Conservation (phyloP, 1,140 invertebrate genomes). For the Linepithema humile region DNA sequence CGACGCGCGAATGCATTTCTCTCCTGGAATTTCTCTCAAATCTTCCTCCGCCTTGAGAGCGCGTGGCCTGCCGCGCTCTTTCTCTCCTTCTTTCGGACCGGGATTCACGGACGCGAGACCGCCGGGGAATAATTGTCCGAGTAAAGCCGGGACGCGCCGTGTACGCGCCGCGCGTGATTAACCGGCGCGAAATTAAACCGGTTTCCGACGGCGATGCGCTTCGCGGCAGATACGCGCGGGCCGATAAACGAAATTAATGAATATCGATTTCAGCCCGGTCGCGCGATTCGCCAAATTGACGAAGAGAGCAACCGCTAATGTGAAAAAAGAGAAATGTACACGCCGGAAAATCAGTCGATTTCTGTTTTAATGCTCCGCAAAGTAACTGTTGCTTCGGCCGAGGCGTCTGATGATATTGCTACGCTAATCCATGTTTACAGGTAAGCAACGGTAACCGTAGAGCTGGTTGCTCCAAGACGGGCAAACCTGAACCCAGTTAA, state of each 20-base stretch:
- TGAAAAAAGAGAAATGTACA: neutral
- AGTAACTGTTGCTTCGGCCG: neutral
- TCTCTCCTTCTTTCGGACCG: slow-evolving; percentile 10
- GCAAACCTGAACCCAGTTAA: slow-evolving; percentile 9
- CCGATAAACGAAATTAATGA: slow-evolving; percentile 52
- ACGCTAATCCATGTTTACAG: slow-evolving; percentile 1
- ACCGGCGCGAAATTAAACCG: slow-evolving; percentile 68
- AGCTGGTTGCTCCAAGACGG: neutral
- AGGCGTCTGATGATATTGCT: neutral
- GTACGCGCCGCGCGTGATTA: slow-evolving; percentile 39
- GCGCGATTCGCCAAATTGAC: neutral
- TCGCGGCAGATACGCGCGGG: neutral
- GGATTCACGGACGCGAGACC: neutral
- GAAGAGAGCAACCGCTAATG: neutral
- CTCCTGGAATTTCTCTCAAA: slow-evolving; percentile 16
- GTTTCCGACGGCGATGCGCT: slow-evolving; percentile 36
- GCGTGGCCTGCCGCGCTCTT: neutral
- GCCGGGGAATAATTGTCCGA: slow-evolving; percentile 43
- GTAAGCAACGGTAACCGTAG: neutral
- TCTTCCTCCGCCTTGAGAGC: neutral
- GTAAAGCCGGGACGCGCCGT: slow-evolving; percentile 8
- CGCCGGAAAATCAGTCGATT: neutral
- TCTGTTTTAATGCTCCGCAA: neutral
- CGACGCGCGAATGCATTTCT: slow-evolving; percentile 42
- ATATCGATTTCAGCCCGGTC: slow-evolving; percentile 54